Conservation (phyloP, 2,888 invertebrate genomes). For the Podabrus alpinus region DNA sequence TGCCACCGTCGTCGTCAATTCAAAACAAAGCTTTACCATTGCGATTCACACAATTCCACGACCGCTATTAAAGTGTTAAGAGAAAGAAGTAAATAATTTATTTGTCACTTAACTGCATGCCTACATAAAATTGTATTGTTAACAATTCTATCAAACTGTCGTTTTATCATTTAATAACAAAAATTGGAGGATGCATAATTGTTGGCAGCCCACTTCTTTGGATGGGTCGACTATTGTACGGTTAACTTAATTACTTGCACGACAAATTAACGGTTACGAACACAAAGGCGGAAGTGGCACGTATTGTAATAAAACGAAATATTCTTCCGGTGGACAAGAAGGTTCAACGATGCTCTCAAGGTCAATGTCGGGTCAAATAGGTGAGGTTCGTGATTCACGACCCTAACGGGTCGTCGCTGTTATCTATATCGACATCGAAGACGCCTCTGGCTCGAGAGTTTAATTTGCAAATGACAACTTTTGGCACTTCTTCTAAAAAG, state of each 20-base stretch:
- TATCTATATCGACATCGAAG: conserved; percentile 1
- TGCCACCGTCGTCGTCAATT: conserved; percentile 21
- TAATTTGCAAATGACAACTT: neutral
- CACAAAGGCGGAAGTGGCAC: neutral
- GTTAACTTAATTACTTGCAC: neutral
- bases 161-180: neutral
- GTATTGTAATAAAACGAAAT: neutral
- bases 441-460: neutral
- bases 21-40: conserved; percentile 19
- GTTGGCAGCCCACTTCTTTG: neutral
- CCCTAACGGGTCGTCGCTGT: conserved; percentile 18
- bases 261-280: neutral
- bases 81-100: conserved; percentile 5
- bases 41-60: conserved; percentile 12
- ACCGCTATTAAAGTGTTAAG: conserved; percentile 19
- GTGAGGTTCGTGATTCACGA: conserved; percentile 31
- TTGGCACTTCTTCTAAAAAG: neutral
- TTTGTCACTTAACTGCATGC: neutral
- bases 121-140: neutral
- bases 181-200: neutral
- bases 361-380: conserved; percentile 24
- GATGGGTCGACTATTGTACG: neutral
- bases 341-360: neutral
- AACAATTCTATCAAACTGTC: neutral
- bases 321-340: neutral